These are phyloP conservation scores for Lepidurus couesii DNA, from an alignment of 1,140 invertebrate genomes.

Conservation along the genomic window DNA sequence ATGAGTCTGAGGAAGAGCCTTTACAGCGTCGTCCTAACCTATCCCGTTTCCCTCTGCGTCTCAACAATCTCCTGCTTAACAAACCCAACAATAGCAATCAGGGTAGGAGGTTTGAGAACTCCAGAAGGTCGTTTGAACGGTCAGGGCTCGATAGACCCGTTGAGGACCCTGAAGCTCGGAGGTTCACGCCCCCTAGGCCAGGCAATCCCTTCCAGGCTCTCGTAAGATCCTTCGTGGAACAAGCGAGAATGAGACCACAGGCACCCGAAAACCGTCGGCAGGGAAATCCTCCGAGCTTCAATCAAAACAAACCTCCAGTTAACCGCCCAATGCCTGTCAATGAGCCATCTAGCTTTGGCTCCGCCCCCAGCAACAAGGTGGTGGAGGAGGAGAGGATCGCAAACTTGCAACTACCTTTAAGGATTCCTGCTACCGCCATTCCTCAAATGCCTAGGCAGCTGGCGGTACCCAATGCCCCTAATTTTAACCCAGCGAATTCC, in stretches of 20 bases:
- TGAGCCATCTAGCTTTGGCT: not conserved
- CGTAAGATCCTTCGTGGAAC: not conserved
- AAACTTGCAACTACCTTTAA: not conserved
- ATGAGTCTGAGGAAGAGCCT: not conserved
- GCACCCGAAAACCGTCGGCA: not conserved
- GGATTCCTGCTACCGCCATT: not conserved
- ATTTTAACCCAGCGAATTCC: not conserved
- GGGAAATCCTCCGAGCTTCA: not conserved
- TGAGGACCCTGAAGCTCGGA: not conserved
- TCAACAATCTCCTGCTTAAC: not conserved
- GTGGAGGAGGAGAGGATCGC: not conserved
- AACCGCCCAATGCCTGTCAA: not conserved
- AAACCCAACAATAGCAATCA: not conserved
- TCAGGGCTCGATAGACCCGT: not conserved
- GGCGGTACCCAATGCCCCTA: not conserved
- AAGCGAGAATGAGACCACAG: not conserved
- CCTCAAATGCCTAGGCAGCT: not conserved
- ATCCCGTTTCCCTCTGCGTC: not conserved
- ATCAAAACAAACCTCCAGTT: not conserved
- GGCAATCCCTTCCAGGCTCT: not conserved
- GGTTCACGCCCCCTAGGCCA: not conserved
- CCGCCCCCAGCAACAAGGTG: not conserved
- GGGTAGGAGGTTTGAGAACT: not conserved
- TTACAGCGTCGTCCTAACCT: not conserved
- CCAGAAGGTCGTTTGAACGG: not conserved